A percentile compares a stretch with the other conserved stretches of the same genome.
phyloP scores from a whole-genome alignment of 2,888 invertebrate genomes.

The Opisthograptis luteolata region DNA sequence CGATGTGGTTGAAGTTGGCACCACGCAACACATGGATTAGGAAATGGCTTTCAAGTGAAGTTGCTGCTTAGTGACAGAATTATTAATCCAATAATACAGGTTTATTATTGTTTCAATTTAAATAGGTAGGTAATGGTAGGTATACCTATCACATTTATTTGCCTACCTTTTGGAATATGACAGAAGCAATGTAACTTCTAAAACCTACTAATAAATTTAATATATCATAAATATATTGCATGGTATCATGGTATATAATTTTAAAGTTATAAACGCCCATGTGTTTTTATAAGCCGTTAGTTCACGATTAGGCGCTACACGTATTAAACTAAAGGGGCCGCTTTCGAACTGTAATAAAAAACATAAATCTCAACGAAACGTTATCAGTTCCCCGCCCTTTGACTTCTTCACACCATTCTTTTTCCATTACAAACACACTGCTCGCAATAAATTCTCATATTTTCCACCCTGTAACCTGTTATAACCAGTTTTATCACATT shows the following conservation, averaged over 20 bases:
- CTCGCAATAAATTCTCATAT: constrained; percentile 56
- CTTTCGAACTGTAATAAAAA: constrained; percentile 33
- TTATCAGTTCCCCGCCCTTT: constrained; percentile 38
- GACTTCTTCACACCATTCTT: constrained; percentile 55
- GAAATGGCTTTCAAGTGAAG: no score
- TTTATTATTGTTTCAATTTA: no score
- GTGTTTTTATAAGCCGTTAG: constrained; percentile 16
- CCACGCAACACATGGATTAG: no score
- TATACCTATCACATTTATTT: no score
- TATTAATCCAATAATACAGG: no score
- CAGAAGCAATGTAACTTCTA: no score
- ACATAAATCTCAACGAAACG: constrained; percentile 31
- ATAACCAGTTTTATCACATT: constrained; percentile 37
- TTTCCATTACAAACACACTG: constrained; percentile 57
- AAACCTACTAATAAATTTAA: no score
- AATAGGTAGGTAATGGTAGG: no score
- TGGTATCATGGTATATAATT: background rate
- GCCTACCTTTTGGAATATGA: no score
- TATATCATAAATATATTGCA: no score
- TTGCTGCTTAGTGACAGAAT: no score
- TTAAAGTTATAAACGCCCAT: constrained; percentile 7
- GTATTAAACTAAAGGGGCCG: constrained; percentile 11
- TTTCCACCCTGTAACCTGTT: constrained; percentile 49
- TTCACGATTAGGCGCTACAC: constrained; percentile 19
- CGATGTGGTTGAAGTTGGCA: no score